Conservation (phyloP, 2,888 invertebrate genomes). For the Chloroclysta siterata region DNA sequence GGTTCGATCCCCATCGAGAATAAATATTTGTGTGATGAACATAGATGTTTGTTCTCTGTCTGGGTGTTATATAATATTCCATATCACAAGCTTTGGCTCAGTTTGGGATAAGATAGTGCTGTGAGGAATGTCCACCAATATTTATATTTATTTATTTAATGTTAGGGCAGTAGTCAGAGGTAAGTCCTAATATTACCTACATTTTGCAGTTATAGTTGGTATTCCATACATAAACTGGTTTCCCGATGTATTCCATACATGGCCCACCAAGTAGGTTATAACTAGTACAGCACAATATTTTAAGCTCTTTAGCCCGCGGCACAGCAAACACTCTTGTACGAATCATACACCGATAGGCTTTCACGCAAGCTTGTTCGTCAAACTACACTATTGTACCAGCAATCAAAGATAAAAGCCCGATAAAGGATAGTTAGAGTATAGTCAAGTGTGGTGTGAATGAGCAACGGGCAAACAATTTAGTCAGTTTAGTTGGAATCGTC, state of each 20-base stretch:
- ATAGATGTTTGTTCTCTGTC: too few species aligned
- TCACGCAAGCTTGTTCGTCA: conserved; percentile 37
- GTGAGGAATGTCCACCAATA: too few species aligned
- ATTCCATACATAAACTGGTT: too few species aligned
- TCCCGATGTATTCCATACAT: neutral
- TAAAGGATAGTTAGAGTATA: conserved; percentile 35
- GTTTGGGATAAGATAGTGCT: too few species aligned
- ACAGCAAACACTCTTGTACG: conserved; percentile 16
- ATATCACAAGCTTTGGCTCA: too few species aligned
- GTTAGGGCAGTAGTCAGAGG: too few species aligned
- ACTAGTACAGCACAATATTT: neutral
- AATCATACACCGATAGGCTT: conserved; percentile 37
- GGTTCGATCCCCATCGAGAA: too few species aligned
- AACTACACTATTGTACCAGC: conserved; percentile 29
- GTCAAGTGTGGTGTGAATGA: conserved; percentile 28
- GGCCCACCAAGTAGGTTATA: neutral
- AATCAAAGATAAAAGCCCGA: conserved; percentile 31
- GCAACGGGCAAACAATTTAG: conserved; percentile 33
- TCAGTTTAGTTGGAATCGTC: conserved; percentile 25
- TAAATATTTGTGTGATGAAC: too few species aligned
- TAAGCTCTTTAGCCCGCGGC: conserved; percentile 9
- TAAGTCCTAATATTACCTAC: too few species aligned
- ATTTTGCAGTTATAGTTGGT: too few species aligned
- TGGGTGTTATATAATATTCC: too few species aligned
- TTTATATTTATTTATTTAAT: too few species aligned